Base-by-base conservation (phyloP, 2,888 invertebrate species). In the Ditylenchus weischeri region DNA sequence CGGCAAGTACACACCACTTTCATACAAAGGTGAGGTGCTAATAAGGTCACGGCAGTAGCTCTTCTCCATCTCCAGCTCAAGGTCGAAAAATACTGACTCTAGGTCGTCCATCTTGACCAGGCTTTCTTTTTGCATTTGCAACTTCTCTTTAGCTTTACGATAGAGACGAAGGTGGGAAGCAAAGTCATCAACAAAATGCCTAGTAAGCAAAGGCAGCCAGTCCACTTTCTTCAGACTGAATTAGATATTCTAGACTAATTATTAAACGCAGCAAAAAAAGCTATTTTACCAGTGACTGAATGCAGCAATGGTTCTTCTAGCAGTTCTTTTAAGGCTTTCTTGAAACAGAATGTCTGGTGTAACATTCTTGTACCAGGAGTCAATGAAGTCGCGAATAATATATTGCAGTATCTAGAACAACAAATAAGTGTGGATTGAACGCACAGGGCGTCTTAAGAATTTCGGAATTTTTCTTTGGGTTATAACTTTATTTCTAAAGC, bases 151-250 rank as follows among this genome's bases (percentile, higher is more conserved):
- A 0, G 93, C 90, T 83, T 91, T 89, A 76, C 92, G 88, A 83
- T 90, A 93, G 29, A 93, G 85, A 73, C 91, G 88, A 74, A 93
- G 87, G 85, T 93, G 93, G 36, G 90, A 89, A 0, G 92, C 92
- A 72, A 91, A 88, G 85, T 93, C 92, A 84, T 93, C 93, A 1
- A 93, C 91, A 69, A 93, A 87, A 72, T 89, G 87, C 47, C 90
- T 90, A 23, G 93, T 92, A 69, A 93, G 87, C 78, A 91, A 90
- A 49, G 91, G 90, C 77, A 91, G 90, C 91, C 93, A 92, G 84
- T 93, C 91, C 18, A 92, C 90, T 82, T 90, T 73, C 29, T 74
- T 72, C 61, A 83, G 66, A 60, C 83, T 81, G 64, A 61, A 74
- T 68, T 11, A 11, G n/a, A n/a, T 2, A 43, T 8, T 43, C 1